Base-by-base conservation (phyloP, 2,113 vertebrate species). In the Tamias sibiricus region DNA sequence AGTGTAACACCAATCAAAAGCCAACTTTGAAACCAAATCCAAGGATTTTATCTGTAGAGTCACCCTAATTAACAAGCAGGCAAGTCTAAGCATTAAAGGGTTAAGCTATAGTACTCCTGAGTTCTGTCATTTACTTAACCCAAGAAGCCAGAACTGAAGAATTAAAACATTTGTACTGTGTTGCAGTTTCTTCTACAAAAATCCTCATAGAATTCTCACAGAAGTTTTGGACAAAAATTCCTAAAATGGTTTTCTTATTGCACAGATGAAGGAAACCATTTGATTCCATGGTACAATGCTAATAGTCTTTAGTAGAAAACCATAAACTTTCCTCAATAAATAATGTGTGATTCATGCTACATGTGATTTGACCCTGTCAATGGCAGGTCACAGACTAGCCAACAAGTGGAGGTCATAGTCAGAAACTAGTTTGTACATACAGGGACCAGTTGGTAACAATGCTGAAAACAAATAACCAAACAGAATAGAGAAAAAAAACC, bases 281-380 rank as follows among this genome's bases (percentile, higher is more conserved):
- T 83, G 75, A 90, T 52, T 59, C 44, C 30, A 75, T 75, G 17
- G 8, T 16, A 69, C 10, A 11, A 40, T 57, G 49, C 26, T 87
- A 28, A 87, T 57, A 7, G 84, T 10, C 69, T 22, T 54, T 57
- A 90, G 37, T 66, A 13, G 14, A 71, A 13, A 88, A 68, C 12
- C 71, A 84, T 57, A 93, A 89, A 82, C 28, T 59, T 93, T 24
- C 76, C 49, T 92, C 92, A 76, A 94, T 69, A 94, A 89, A 59
- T 59, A 22, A 86, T 16, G 12, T 16, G 12, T 54, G 37, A 90
- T 40, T 82, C 47, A 75, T 26, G 64, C 14, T 84, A 79, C 87
- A 86, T 79, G 8, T 87, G 13, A 24, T 12, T 32, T 75, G 32
- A 54, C 20, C 44, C 89, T 94, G 4, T 85, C 40, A 77, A 68